Evolutionary conservation across 53 echinoderm and acorn worm genomes (phyloP).

Genomic region (Echinarachnius parma): DNA sequence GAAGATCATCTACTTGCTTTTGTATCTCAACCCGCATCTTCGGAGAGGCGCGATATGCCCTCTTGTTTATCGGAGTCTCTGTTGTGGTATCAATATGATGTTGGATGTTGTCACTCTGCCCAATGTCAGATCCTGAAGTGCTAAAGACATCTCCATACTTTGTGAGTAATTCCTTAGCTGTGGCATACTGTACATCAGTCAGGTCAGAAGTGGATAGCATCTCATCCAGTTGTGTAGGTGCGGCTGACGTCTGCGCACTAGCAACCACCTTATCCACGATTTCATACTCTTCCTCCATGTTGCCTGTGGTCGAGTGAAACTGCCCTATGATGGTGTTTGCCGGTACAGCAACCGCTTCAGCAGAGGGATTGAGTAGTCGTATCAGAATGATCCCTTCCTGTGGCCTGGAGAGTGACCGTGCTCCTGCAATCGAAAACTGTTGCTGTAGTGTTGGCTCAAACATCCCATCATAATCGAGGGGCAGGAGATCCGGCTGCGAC

Average conservation of each 20-base stretch:
- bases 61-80: conserved; percentile 6
- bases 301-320: conserved; percentile 3
- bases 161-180: conserved; percentile 7
- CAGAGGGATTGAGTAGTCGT: background rate
- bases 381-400: conserved; percentile 10
- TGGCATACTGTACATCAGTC: conserved; percentile 7
- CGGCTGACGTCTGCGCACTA: background rate
- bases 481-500: background rate
- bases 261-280: background rate
- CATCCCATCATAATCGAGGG: background rate
- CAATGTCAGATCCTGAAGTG: background rate
- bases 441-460: background rate
- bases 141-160: conserved; percentile 25
- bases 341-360: background rate
- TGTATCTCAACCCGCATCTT: conserved; percentile 34
- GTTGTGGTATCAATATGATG: conserved; percentile 12
- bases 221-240: background rate
- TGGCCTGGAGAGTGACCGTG: background rate
- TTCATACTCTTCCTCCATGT: background rate
- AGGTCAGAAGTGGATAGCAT: background rate
- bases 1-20: conserved; percentile 19
- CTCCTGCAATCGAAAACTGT: background rate
- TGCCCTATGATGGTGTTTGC: background rate
- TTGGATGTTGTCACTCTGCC: conserved; percentile 2
- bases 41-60: conserved; percentile 31